Base-by-base conservation (phyloP, 2,888 invertebrate species). In the Phrixothrix hirtus region DNA sequence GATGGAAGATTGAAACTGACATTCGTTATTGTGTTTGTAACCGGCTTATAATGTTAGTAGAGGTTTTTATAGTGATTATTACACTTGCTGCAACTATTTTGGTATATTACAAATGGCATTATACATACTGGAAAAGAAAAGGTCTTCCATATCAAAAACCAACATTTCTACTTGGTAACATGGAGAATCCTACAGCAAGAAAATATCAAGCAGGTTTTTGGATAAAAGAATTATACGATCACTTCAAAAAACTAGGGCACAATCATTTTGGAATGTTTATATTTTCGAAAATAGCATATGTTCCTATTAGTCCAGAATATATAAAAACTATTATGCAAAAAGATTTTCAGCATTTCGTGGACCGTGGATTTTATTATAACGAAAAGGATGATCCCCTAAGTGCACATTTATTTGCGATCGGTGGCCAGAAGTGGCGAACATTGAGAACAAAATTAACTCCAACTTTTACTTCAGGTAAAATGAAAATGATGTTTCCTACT, bases 231-330 rank as follows among this genome's bases (percentile, higher is more conserved):
- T 43, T 42, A 15, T 47, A 53, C 15, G 12, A 42, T 7, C 10
- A 42, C 36, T 37, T 46, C 2, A 46, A 42, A 9, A 17, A 41
- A 10, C 14, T 17, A 7, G 50, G 50, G 1, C 29, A 14, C 6
- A 56, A 48, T 25, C 48, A 48, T 30, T 47, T 42, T 9, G 56
- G 56, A 2, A 15, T 44, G 16, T 56, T 52, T 13, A 15, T 10
- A 7, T 38, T 36, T 12, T 13, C 12, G n/a, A 11, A 14, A 1
- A 51, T 52, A 11, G 25, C 39, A 2, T 47, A 47, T 7, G 14
- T 56, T 3, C 31, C 39, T 10, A 29, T 51, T 4, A 38, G 43
- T 12, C 26, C 32, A n/a, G 35, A 42, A 2, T 4, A 7, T 12
- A 31, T 43, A 10, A 41, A 42, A 27, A 35, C 31, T 12, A 26